Percentiles rank a stretch among this genome's conserved stretches.
phyloP scores from a whole-genome alignment of 2,888 invertebrate species.

The Rambutsinella grinnellia region DNA sequence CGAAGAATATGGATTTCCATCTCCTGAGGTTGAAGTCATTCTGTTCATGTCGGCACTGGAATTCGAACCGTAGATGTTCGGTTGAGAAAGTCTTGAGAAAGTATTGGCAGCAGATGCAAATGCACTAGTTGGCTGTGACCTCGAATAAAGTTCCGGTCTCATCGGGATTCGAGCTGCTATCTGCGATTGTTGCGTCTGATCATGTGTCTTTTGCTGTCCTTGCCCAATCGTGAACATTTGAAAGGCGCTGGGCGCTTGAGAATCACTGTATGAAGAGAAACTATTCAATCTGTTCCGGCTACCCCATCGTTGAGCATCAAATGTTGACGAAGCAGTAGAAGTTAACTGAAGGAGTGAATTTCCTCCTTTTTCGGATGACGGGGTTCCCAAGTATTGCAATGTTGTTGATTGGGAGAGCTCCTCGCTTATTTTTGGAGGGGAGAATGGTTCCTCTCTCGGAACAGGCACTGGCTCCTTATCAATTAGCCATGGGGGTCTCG shows the following conservation, averaged over 20 bases:
- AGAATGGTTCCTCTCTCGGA: constrained; percentile 9
- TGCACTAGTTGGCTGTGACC: too few species aligned
- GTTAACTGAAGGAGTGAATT: not conserved
- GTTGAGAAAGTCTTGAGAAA: constrained; percentile 1
- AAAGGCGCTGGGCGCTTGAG: constrained; percentile 26
- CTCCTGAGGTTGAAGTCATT: too few species aligned
- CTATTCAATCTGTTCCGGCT: not conserved
- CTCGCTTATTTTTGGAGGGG: constrained; percentile 18
- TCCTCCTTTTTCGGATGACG: not conserved
- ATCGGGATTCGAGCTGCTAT: constrained; percentile 22
- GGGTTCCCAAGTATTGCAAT: not conserved
- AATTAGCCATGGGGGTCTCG: not conserved
- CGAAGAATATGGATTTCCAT: constrained; percentile 3
- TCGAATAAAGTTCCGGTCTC: too few species aligned
- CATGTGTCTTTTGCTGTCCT: constrained; percentile 3
- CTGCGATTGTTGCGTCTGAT: not conserved
- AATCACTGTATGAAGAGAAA: not conserved
- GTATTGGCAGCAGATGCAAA: not conserved
- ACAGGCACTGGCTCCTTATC: not conserved
- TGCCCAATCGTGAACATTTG: constrained; percentile 22
- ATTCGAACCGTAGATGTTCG: not conserved
- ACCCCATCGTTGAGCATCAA: not conserved
- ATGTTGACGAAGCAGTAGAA: not conserved
- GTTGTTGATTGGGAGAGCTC: not conserved
- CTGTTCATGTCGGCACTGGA: not conserved